A percentile compares a stretch with the other conserved stretches of the same genome.
These are phyloP conservation scores for Papilio machaon DNA, from an alignment of 1,140 invertebrate genomes.

Conservation along the genomic window DNA sequence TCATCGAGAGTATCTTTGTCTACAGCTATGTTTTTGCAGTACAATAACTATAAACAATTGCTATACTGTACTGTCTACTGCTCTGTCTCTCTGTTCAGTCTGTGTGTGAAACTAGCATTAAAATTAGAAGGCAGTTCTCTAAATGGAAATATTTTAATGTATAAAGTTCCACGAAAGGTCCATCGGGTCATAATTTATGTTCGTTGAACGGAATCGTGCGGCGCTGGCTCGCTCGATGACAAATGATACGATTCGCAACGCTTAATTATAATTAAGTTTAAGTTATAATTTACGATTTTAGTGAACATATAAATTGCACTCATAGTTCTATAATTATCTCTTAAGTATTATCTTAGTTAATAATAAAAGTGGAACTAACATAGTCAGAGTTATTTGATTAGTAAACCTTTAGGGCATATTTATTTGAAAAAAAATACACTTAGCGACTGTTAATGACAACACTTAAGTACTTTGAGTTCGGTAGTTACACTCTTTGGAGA, in stretches of 20 bases:
- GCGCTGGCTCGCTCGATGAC: slow-evolving; percentile 6
- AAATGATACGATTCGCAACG: slow-evolving; percentile 30
- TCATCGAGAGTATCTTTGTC: no score
- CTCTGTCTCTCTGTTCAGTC: no score
- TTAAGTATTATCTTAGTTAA: no score
- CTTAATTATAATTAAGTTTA: slow-evolving; percentile 33
- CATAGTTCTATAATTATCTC: not conserved
- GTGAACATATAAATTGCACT: not conserved
- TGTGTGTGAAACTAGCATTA: not conserved
- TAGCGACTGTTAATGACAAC: no score
- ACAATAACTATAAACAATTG: no score
- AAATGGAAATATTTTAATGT: slow-evolving; percentile 33
- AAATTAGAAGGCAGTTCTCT: slow-evolving; percentile 11
- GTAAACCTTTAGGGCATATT: no score
- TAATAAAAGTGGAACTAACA: no score
- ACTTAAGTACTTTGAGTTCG: no score
- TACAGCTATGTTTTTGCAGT: no score
- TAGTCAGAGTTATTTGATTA: no score
- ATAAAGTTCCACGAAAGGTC: slow-evolving; percentile 31
- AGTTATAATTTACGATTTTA: not conserved
- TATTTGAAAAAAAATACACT: no score
- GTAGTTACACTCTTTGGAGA: no score
- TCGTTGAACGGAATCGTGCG: slow-evolving; percentile 17
- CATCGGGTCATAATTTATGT: slow-evolving; percentile 28
- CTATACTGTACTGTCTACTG: not conserved